Evolutionary conservation across 2,888 invertebrate genomes (phyloP).

Genomic region (Drosophila mimica): DNA sequence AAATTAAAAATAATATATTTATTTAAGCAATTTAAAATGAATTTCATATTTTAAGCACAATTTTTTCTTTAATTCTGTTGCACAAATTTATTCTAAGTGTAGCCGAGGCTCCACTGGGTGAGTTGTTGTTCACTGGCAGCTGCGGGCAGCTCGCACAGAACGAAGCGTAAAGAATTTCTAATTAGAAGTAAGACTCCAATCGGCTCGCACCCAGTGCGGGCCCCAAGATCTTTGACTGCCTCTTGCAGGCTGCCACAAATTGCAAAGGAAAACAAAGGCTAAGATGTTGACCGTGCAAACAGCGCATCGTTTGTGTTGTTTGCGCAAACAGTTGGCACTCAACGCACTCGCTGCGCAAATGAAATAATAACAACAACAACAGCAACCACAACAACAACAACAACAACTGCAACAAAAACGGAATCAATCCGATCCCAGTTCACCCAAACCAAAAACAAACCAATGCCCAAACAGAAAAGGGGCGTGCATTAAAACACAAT

Average conservation of each 20-base stretch:
- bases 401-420: conserved; percentile 14
- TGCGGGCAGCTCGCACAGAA: conserved; percentile 35
- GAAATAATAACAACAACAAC: conserved; percentile 19
- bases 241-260: conserved; percentile 70
- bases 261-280: conserved; percentile 78
- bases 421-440: conserved; percentile 50
- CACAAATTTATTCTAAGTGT: neutral
- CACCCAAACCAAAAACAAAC: neutral
- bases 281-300: conserved; percentile 66
- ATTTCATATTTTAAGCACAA: neutral
- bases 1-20: neutral
- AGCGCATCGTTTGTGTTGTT: conserved; percentile 62
- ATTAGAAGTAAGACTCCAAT: conserved; percentile 78
- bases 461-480: conserved; percentile 29
- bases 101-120: conserved; percentile 10
- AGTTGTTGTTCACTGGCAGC: conserved; percentile 10
- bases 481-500: conserved; percentile 69
- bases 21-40: neutral
- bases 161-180: conserved; percentile 78
- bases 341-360: conserved; percentile 41
- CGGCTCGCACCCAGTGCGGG: neutral
- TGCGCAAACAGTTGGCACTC: conserved; percentile 78
- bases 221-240: conserved; percentile 7
- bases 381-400: conserved; percentile 13
- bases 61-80: neutral